Conservation (phyloP, 2,888 invertebrate genomes). For the Drosophila subsilvestris region DNA sequence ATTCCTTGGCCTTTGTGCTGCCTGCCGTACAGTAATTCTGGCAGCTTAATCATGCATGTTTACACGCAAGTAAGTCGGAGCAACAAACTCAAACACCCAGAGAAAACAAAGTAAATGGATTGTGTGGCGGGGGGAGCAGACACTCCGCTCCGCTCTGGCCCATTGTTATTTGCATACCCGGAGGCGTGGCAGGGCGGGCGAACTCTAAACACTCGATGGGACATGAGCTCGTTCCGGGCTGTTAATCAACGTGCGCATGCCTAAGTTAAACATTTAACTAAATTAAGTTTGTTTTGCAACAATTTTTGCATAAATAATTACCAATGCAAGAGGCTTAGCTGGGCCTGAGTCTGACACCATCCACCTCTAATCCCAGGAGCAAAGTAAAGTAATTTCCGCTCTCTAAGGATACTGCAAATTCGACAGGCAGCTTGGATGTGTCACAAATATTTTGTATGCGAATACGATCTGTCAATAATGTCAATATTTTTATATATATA, state of each 20-base stretch:
- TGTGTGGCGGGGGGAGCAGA: slow-evolving; percentile 33
- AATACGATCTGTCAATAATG: background rate
- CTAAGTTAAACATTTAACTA: slow-evolving; percentile 75
- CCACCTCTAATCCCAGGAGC: background rate
- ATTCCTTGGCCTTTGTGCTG: slow-evolving; percentile 8
- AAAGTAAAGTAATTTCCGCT: background rate
- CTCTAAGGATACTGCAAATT: background rate
- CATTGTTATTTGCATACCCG: slow-evolving; percentile 53
- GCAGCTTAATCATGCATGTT: slow-evolving; percentile 77
- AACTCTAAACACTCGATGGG: background rate
- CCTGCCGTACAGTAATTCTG: slow-evolving; percentile 63
- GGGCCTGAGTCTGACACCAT: background rate
- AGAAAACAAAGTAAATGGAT: slow-evolving; percentile 58
- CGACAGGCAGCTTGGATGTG: background rate
- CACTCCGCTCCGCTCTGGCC: background rate
- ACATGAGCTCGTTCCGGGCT: slow-evolving; percentile 24
- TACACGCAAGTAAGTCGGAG: slow-evolving; percentile 70
- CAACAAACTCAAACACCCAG: slow-evolving; percentile 65
- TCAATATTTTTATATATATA: background rate
- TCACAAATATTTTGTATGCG: background rate
- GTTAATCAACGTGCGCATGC: slow-evolving; percentile 71
- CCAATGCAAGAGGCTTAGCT: slow-evolving; percentile 36
- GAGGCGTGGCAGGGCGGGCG: slow-evolving; percentile 22
- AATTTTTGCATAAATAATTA: slow-evolving; percentile 78
- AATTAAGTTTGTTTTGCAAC: slow-evolving; percentile 73